Percentiles rank a stretch among this genome's conserved stretches.
Conservation (phyloP, 2,888 invertebrate genomes). For the Pinctada fucata region DNA sequence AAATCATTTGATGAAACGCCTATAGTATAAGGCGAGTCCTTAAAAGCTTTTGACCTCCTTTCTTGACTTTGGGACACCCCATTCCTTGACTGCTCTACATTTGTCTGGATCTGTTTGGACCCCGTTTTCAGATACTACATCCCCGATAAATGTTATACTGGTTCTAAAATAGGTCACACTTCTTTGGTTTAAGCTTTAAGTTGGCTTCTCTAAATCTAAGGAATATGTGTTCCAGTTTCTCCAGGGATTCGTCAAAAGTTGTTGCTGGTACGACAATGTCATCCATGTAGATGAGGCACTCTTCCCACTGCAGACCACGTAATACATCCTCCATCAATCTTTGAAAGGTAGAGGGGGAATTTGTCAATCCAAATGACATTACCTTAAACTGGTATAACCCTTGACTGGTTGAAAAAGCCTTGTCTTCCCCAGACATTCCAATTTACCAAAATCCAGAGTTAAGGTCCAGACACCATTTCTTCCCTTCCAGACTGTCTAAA, state of each 20-base stretch:
- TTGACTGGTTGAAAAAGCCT: conserved; percentile 42
- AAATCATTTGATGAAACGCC: conserved; percentile 31
- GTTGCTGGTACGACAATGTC: too few species aligned
- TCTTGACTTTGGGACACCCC: not conserved
- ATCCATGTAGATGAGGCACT: too few species aligned
- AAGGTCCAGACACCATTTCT: too few species aligned
- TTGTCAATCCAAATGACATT: too few species aligned
- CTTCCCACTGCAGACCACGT: too few species aligned
- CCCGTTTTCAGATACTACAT: not conserved
- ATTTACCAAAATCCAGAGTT: too few species aligned
- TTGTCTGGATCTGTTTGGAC: not conserved
- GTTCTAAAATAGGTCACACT: conserved; percentile 6
- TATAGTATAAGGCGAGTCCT: conserved; percentile 33
- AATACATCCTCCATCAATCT: too few species aligned
- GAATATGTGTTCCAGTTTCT: conserved; percentile 55
- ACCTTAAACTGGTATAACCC: conserved; percentile 59
- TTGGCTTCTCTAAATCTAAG: not conserved
- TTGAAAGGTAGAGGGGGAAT: too few species aligned
- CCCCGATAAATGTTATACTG: not conserved
- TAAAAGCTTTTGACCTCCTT: conserved; percentile 19
- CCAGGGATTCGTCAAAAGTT: too few species aligned
- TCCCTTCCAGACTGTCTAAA: too few species aligned
- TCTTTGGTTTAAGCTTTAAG: conserved; percentile 15
- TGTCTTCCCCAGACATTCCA: too few species aligned
- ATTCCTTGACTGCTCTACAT: not conserved